Percentiles rank a stretch among this genome's conserved stretches.
These are phyloP conservation scores for Sylvietta virens DNA, from an alignment of 2,113 vertebrate genomes.

Conservation along the genomic window DNA sequence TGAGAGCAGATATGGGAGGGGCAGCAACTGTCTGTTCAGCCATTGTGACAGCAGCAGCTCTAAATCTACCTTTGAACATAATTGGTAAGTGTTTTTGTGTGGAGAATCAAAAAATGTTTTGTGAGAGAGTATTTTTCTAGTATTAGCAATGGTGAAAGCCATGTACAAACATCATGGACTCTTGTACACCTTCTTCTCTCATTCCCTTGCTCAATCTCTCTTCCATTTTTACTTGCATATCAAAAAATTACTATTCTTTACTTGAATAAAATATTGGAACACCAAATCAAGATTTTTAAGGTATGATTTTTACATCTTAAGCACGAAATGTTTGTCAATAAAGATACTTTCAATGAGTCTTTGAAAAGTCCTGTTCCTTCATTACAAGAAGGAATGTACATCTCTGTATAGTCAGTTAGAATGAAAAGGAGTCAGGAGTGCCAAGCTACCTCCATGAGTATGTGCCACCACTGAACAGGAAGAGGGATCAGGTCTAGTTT, in stretches of 20 bases:
- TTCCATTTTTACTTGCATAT: not conserved
- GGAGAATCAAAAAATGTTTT: not conserved
- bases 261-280: not conserved
- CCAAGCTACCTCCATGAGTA: not conserved
- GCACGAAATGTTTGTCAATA: not conserved
- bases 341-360: not conserved
- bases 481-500: not conserved
- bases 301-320: not conserved
- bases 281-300: not conserved
- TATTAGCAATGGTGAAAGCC: not conserved
- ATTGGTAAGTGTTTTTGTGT: slow-evolving; percentile 75
- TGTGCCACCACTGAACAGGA: not conserved
- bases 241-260: not conserved
- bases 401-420: not conserved
- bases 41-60: slow-evolving; percentile 86
- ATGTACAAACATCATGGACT: not conserved
- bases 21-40: slow-evolving; percentile 91
- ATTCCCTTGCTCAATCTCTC: not conserved
- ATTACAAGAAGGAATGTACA: not conserved
- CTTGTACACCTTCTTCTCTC: not conserved
- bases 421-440: not conserved
- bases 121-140: not conserved
- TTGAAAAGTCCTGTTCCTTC: not conserved
- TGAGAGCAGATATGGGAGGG: slow-evolving; percentile 98
- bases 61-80: slow-evolving; percentile 88